phyloP scores from a whole-genome alignment of 2,888 invertebrate genomes.

The Campoplex nolae region DNA sequence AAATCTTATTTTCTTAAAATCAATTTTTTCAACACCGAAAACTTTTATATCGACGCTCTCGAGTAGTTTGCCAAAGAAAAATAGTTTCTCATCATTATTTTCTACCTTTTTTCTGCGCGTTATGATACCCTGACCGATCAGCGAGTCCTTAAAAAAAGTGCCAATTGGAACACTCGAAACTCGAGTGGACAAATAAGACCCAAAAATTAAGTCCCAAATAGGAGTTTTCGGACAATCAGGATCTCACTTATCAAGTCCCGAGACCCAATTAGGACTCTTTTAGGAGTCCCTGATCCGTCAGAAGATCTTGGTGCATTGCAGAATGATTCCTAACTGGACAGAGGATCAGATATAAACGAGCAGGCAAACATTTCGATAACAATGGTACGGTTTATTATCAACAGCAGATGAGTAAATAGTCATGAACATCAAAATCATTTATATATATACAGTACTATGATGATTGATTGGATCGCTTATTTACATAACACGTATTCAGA shows the following conservation, averaged over 20 bases:
- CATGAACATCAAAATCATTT: neutral
- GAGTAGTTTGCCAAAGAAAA: neutral
- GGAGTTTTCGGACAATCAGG: too few relatives aligned
- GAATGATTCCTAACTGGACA: neutral
- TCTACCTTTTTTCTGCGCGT: neutral
- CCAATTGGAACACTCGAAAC: too few relatives aligned
- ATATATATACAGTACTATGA: neutral
- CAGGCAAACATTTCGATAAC: neutral
- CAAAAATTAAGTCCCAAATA: too few relatives aligned
- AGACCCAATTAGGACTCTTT: too few relatives aligned
- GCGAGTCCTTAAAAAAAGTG: too few relatives aligned
- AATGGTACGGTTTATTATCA: conserved; percentile 1
- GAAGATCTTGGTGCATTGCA: too few relatives aligned
- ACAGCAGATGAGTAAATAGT: neutral
- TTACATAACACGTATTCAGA: neutral
- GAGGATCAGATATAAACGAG: neutral
- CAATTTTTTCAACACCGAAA: neutral
- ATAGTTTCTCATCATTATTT: neutral
- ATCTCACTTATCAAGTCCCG: too few relatives aligned
- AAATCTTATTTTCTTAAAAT: neutral
- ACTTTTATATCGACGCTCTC: neutral
- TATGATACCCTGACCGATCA: too few relatives aligned
- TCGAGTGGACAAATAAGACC: too few relatives aligned
- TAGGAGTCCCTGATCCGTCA: too few relatives aligned
- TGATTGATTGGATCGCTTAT: neutral